Percentiles rank a stretch among this genome's conserved stretches.
Conservation (phyloP, 2,888 invertebrate genomes). For the Ceriagrion tenellum region DNA sequence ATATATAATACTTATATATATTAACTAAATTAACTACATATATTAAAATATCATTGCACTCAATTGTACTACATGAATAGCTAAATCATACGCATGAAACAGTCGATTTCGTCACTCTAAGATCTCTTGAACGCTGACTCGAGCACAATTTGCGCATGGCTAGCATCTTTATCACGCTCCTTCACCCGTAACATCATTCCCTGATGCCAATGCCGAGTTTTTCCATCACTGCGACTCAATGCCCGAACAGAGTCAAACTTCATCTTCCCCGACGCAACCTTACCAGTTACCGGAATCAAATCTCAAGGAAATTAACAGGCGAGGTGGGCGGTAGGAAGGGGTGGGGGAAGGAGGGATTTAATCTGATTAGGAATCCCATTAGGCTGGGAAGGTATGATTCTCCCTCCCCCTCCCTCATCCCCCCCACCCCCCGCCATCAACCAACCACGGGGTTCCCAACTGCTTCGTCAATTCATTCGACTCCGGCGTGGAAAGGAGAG, state of each 20-base stretch:
- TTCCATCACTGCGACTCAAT: not conserved
- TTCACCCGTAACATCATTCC: no score
- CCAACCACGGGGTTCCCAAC: not conserved
- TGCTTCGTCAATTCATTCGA: not conserved
- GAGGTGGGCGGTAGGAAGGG: not conserved
- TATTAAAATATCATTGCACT: no score
- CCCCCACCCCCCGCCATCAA: not conserved
- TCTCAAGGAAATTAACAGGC: not conserved
- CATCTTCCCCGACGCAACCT: not conserved
- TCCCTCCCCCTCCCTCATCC: not conserved
- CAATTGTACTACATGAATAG: no score
- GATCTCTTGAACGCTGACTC: no score
- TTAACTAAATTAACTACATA: no score
- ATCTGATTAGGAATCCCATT: constrained; percentile 23
- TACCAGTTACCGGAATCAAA: not conserved
- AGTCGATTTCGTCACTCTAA: no score
- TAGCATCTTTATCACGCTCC: no score
- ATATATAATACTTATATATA: no score
- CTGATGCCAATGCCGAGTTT: no score
- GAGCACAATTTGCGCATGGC: no score
- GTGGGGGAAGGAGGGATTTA: not conserved
- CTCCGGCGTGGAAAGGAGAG: not conserved
- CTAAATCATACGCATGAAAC: no score
- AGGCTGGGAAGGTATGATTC: not conserved
- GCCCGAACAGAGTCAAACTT: not conserved